These are phyloP conservation scores for Micromussa lordhowensis DNA, from an alignment of 92 coral and sea anemone genomes.

Conservation along the genomic window DNA sequence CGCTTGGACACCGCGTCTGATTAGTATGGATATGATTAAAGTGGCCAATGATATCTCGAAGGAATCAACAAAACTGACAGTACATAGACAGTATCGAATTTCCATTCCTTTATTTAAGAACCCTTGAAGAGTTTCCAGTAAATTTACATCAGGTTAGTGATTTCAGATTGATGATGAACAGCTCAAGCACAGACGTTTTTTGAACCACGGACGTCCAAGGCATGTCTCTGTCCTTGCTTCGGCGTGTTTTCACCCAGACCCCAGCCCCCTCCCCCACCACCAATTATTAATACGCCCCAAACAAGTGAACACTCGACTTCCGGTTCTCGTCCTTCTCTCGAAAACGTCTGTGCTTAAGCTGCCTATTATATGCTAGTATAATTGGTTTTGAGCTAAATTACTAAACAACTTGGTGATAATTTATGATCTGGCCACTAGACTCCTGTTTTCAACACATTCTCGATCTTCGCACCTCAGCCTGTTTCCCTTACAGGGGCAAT, in stretches of 20 bases:
- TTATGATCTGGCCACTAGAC: background rate
- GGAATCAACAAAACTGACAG: background rate
- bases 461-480: constrained; percentile 22
- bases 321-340: no score
- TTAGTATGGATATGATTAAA: background rate
- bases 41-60: background rate
- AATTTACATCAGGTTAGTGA: constrained; percentile 27
- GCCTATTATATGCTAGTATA: background rate
- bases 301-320: no score
- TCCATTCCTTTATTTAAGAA: constrained; percentile 15
- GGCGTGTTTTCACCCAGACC: no score
- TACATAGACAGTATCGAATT: background rate
- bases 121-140: background rate
- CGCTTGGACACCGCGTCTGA: background rate
- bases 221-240: no score
- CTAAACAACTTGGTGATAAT: background rate
- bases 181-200: no score
- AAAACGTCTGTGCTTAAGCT: no score
- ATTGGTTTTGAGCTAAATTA: background rate
- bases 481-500: constrained; percentile 4
- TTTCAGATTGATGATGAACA: no score
- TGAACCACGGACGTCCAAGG: no score
- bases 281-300: no score
- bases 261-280: no score
- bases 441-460: constrained; percentile 24